These are phyloP conservation scores for Oceanites oceanicus DNA, from an alignment of 2,113 vertebrate species.

Conservation along the genomic window DNA sequence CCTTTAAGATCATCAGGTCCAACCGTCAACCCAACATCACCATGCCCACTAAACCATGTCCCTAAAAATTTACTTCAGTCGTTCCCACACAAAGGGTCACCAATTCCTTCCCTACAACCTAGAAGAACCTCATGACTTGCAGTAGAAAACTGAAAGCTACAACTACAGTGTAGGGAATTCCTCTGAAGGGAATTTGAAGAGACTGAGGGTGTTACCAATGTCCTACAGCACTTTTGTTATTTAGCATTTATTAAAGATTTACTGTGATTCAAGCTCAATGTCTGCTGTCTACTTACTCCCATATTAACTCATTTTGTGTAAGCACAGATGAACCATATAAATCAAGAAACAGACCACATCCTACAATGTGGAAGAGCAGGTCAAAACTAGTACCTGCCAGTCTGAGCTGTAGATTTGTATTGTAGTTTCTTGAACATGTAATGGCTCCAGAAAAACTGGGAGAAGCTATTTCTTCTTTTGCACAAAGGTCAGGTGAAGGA, in stretches of 20 bases:
- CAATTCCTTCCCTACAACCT: neutral
- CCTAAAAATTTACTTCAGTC: neutral
- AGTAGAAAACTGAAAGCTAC: neutral
- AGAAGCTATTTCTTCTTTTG: neutral
- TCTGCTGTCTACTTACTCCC: neutral
- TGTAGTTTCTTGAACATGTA: neutral
- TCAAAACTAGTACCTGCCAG: neutral
- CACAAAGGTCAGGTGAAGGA: neutral
- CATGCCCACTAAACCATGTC: too few relatives aligned
- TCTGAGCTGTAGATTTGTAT: neutral
- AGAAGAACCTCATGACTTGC: neutral
- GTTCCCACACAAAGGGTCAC: neutral
- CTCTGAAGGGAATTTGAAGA: neutral
- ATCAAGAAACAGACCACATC: neutral
- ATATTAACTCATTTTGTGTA: neutral
- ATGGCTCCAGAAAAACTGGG: neutral
- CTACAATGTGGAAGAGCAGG: neutral
- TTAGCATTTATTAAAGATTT: neutral
- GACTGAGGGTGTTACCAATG: neutral
- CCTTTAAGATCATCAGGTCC: too few relatives aligned
- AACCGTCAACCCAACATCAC: too few relatives aligned
- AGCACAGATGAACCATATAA: neutral
- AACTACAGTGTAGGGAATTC: neutral
- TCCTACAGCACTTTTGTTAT: neutral
- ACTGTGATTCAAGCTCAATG: neutral